Evolutionary conservation across 2,797 vertebrate genomes (phyloP).

Genomic region (Zenarchopterus dispar): DNA sequence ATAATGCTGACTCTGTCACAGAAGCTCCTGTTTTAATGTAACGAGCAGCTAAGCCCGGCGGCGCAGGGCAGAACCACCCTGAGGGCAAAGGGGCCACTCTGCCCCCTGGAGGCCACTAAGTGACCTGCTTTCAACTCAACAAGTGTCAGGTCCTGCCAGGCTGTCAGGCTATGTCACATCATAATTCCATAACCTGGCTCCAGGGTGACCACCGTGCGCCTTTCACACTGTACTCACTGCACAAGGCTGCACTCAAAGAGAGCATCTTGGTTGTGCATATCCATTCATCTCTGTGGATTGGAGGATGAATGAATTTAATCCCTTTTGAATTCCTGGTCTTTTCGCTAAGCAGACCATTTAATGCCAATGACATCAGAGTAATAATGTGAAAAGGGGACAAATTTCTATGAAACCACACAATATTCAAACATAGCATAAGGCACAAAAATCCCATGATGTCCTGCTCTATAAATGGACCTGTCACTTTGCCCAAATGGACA

Average conservation of each 20-base stretch:
- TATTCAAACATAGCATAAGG: slow-evolving; percentile 60
- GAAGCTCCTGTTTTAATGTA: slow-evolving; percentile 85
- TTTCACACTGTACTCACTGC: slow-evolving; percentile 13
- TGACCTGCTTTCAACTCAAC: slow-evolving; percentile 47
- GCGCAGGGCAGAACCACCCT: slow-evolving; percentile 41
- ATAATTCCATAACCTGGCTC: slow-evolving; percentile 37
- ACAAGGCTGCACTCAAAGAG: slow-evolving; percentile 6
- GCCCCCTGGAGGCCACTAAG: slow-evolving; percentile 64
- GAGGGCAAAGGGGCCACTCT: slow-evolving; percentile 37
- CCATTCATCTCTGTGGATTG: slow-evolving; percentile 60
- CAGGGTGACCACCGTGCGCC: slow-evolving; percentile 8
- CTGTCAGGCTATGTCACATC: slow-evolving; percentile 35
- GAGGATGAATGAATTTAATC: slow-evolving; percentile 74
- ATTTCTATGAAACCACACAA: slow-evolving; percentile 62
- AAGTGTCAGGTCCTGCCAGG: slow-evolving; percentile 43
- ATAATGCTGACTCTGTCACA: slow-evolving; percentile 84
- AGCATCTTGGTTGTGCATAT: slow-evolving; percentile 30
- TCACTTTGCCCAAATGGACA: slow-evolving; percentile 49
- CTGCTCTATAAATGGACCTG: slow-evolving; percentile 50
- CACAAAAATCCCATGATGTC: slow-evolving; percentile 47
- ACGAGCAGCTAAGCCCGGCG: slow-evolving; percentile 76
- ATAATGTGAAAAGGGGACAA: slow-evolving; percentile 59
- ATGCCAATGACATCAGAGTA: slow-evolving; percentile 69
- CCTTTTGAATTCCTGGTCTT: slow-evolving; percentile 56
- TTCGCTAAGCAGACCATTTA: slow-evolving; percentile 75